phyloP scores from a whole-genome alignment of 2,113 vertebrate genomes.

The Petromus typicus region DNA sequence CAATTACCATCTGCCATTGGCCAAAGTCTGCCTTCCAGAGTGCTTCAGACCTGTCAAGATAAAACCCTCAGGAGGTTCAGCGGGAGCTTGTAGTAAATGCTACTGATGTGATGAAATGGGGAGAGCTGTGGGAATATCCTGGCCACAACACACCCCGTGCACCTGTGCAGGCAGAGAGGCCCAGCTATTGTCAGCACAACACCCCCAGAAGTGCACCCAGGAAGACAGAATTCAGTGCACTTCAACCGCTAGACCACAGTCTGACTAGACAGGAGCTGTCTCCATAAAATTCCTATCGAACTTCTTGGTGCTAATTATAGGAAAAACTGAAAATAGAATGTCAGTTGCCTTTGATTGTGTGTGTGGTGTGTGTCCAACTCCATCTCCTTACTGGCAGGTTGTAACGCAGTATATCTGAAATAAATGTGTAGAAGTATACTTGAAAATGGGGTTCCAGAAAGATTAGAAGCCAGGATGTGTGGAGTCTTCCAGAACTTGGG shows the following conservation, averaged over 20 bases:
- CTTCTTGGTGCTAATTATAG: background rate
- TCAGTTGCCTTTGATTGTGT: background rate
- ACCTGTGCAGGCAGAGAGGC: background rate
- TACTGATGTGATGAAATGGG: no score
- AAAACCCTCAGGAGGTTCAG: background rate
- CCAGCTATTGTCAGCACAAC: background rate
- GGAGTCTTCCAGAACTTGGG: background rate
- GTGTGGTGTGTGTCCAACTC: background rate
- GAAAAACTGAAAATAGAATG: background rate
- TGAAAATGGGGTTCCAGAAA: background rate
- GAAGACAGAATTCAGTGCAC: background rate
- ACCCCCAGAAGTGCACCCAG: background rate
- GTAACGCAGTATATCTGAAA: no score
- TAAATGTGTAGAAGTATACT: background rate
- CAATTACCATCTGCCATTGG: background rate
- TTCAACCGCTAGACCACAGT: background rate
- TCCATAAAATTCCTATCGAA: background rate
- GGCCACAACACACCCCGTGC: no score
- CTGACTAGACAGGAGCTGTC: background rate
- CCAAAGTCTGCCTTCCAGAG: background rate
- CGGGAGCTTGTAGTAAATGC: background rate
- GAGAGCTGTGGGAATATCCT: background rate
- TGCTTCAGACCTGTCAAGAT: background rate
- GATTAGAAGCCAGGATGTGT: rapidly evolving
- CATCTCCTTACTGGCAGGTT: background rate